Base-by-base conservation (phyloP, 2,113 vertebrate genomes). In the Trichomycterus rosablanca region DNA sequence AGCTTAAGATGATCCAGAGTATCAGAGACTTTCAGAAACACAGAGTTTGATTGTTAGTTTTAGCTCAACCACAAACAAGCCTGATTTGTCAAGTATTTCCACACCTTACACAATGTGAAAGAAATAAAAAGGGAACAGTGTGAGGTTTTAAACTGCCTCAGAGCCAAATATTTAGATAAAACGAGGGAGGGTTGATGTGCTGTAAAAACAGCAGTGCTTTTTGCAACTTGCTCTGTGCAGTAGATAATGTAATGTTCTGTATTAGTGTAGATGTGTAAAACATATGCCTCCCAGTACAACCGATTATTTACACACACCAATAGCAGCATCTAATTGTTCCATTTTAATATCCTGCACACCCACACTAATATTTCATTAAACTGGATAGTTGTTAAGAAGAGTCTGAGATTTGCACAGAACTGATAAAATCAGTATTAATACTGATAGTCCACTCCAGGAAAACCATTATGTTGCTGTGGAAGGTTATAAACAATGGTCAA, bases 51-150 rank as follows among this genome's bases (percentile, higher is more conserved):
- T 49, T 20, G 22, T 19, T n/a, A 12, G 37, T 24, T 22, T 15
- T 20, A 42, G 7, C 35, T 22, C 23, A 16, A 23, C 48, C 24
- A 51, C 48, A 52, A 32, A n/a, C 48, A 23, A 40, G 35, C 18
- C 46, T 30, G 45, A 16, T 16, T 52, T 50, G 18, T 28, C 48
- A 52, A 52, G 59, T 52, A 35, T 44, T 53, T 63, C 14, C 59
- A 39, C 49, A 63, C 49, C 49, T 42, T 14, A 54, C 20, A 35
- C 60, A 53, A 10, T 1, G 37, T 52, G 48, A 43, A 18, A 51
- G 5, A 49, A 7, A 49, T 14, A 10, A 23, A 19, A 30, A 30
- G 7, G 35, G 46, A 52, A 32, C 11, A 18, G 32, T 14, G 11
- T 10, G 35, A 30, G 23, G 4, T 16, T 14, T 30, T 40, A 40